These are phyloP conservation scores for Aphidoletes aphidimyza DNA, from an alignment of 2,888 invertebrate genomes.

Conservation along the genomic window DNA sequence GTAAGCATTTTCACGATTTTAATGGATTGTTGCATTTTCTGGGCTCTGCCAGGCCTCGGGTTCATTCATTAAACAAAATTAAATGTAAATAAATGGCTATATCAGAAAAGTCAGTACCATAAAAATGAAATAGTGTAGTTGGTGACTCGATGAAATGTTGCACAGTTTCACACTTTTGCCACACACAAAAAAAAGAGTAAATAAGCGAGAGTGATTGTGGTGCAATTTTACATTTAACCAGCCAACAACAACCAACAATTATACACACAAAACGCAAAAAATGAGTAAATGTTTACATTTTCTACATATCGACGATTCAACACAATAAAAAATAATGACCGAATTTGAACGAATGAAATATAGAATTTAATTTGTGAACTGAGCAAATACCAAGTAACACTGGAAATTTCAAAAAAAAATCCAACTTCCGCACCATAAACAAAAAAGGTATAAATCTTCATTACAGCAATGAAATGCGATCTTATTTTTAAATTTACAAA, in stretches of 20 bases:
- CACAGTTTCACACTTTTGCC: background rate
- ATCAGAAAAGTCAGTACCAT: background rate
- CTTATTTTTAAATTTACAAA: background rate
- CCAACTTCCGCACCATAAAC: background rate
- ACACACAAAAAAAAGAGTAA: too few species aligned
- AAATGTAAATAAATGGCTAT: conserved; percentile 45
- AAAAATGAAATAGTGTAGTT: conserved; percentile 3
- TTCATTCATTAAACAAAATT: background rate
- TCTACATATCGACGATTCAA: conserved; percentile 49
- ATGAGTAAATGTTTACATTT: conserved; percentile 1
- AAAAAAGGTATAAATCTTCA: conserved; percentile 22
- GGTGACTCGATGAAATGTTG: background rate
- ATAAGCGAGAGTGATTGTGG: background rate
- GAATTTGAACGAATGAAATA: background rate
- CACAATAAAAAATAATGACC: background rate
- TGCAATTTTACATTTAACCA: background rate
- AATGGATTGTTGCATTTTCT: background rate
- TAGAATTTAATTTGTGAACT: background rate
- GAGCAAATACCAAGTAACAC: too few species aligned
- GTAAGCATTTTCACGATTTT: conserved; percentile 15
- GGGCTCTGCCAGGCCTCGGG: background rate
- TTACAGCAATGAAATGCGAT: background rate
- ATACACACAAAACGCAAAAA: too few species aligned
- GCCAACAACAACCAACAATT: too few species aligned
- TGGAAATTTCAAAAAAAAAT: too few species aligned